phyloP scores from a whole-genome alignment of 2,113 vertebrate species.

The Syrmaticus mikado region DNA sequence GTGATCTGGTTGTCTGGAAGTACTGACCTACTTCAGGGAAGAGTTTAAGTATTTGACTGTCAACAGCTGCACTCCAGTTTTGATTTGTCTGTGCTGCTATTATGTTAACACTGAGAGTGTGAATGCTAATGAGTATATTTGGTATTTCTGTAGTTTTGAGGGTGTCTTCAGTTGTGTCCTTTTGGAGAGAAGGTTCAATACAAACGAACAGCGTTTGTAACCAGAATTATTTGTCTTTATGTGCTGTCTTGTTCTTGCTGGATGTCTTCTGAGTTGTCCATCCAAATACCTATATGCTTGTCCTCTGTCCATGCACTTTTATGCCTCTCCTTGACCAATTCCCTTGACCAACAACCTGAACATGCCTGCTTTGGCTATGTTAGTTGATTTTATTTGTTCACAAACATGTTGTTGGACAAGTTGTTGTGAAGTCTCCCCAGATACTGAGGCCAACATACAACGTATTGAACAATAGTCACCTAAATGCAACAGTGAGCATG shows the following conservation, averaged over 20 bases:
- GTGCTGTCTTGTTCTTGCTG: neutral
- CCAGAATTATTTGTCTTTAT: neutral
- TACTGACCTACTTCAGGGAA: slow-evolving; percentile 38
- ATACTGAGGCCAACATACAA: neutral
- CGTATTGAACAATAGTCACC: neutral
- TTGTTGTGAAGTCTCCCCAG: neutral
- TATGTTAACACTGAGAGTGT: neutral
- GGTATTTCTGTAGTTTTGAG: neutral
- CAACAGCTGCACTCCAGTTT: neutral
- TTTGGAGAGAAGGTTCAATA: neutral
- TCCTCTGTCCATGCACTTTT: neutral
- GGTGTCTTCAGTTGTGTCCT: neutral
- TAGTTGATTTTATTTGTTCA: neutral
- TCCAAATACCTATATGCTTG: neutral
- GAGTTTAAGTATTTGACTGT: slow-evolving; percentile 4
- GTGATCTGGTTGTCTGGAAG: slow-evolving; percentile 55
- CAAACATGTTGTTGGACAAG: neutral
- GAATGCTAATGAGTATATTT: neutral
- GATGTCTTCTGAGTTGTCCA: neutral
- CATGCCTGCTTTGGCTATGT: neutral
- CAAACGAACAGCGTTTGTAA: neutral
- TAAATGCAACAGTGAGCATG: neutral
- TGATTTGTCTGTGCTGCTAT: neutral
- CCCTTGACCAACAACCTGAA: neutral
- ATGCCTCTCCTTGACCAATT: neutral